Evolutionary conservation across 2,797 vertebrate genomes (phyloP), one percentile per base, ranked within the genome.

Genomic region (Eulemur mongoz): DNA sequence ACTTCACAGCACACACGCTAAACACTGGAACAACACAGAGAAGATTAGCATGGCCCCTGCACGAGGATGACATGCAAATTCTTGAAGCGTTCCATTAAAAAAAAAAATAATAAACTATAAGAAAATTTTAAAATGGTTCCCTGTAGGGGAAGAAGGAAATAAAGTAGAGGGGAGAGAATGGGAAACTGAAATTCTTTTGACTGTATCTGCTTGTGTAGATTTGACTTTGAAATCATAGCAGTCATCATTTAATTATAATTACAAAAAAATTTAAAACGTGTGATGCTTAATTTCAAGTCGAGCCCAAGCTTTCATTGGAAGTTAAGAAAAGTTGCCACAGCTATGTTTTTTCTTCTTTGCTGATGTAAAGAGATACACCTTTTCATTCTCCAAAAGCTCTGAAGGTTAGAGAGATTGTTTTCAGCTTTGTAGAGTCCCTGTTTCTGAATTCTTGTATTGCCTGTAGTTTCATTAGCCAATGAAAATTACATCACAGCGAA

Each of bases 141-240:
- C 48, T 48, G 8, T 5, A 73, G n/a, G 25, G 52, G 72, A 79
- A 76, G n/a, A 40, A 43, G 35, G 35, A 32, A 65, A 54, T 1
- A 40, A 27, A 22, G 32, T 22, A 11, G 50, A 93, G 40, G 40
- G 20, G 50, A 59, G 27, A 94, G 38, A 84, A 50, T 0, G 5
- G 50, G 52, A 59, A 59, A 69, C 18, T n/a, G 38, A 59, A 18
- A 14, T 90, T 75, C 69, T 94, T 94, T 48, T 20, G 32, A 48
- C 57, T 84, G 50, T 5, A 59, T 25, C n/a, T 94, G 52, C 27
- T 84, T 63, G 30, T 91, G 54, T 79, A 86, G 63, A 52, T 63
- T 79, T 25, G 12, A 79, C 22, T 91, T 79, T 45, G 22, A 54
- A 72, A 38, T 65, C 45, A 52, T 22, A 35, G 61, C 52, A 63